phyloP scores from a whole-genome alignment of 1,140 invertebrate genomes.

The Chlorops oryzae region DNA sequence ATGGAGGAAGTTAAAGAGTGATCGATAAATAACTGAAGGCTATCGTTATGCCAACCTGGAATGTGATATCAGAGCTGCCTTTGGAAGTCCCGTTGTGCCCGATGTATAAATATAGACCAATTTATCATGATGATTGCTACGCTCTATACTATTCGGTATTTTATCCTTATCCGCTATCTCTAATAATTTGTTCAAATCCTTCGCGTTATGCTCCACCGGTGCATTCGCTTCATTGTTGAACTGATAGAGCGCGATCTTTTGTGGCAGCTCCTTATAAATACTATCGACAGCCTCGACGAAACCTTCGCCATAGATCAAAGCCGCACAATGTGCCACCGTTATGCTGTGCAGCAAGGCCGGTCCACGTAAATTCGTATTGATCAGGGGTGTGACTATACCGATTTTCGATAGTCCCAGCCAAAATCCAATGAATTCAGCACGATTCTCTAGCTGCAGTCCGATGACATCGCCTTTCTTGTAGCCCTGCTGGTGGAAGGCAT shows the following conservation, averaged over 20 bases:
- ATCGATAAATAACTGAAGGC: too few species aligned
- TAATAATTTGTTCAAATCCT: constrained; percentile 29
- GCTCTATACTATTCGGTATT: too few species aligned
- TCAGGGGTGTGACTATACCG: constrained; percentile 81
- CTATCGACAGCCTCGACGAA: constrained; percentile 28
- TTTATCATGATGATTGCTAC: constrained; percentile 51
- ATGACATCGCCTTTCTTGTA: constrained; percentile 80
- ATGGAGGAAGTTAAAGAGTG: too few species aligned
- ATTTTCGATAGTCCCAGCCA: constrained; percentile 90
- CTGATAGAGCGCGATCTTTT: constrained; percentile 52
- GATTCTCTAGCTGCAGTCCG: constrained; percentile 84
- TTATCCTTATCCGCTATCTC: too few species aligned
- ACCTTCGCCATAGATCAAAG: constrained; percentile 69
- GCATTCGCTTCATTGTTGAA: constrained; percentile 41
- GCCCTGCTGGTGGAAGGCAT: constrained; percentile 69
- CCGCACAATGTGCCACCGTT: constrained; percentile 71
- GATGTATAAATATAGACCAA: constrained; percentile 82
- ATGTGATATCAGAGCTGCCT: constrained; percentile 77
- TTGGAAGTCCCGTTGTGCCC: constrained; percentile 83
- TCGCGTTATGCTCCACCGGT: too few species aligned
- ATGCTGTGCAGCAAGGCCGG: constrained; percentile 81
- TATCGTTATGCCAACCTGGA: constrained; percentile 55
- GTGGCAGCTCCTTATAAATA: constrained; percentile 27
- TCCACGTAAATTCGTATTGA: constrained; percentile 85
- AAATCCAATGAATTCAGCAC: constrained; percentile 77